Conservation (phyloP, 2,888 invertebrate genomes). For the Acanthosepion pharaonis region DNA sequence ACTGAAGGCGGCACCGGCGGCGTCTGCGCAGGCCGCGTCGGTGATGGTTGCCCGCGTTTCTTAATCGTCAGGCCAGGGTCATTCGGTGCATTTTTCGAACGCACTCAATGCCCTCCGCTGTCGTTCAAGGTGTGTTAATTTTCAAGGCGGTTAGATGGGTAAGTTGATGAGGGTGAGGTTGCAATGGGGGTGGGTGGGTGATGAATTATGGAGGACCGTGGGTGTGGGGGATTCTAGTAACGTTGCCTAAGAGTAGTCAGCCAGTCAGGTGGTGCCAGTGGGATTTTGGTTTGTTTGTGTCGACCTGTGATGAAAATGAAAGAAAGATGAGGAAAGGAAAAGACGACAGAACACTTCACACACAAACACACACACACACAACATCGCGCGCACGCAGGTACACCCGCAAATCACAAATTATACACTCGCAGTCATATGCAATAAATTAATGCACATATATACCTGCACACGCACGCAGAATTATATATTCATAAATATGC, state of each 20-base stretch:
- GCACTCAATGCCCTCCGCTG: slow-evolving; percentile 9
- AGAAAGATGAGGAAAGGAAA: background rate
- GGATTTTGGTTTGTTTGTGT: background rate
- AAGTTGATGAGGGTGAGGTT: background rate
- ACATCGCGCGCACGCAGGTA: background rate
- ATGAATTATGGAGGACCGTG: background rate
- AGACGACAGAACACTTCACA: background rate
- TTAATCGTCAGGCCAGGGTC: background rate
- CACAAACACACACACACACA: background rate
- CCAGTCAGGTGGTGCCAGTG: background rate
- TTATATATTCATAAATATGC: background rate
- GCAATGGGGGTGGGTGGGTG: background rate
- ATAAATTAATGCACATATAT: background rate
- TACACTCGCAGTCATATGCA: background rate
- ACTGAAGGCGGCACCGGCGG: slow-evolving; percentile 3
- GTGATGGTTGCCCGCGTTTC: background rate
- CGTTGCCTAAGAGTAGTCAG: background rate
- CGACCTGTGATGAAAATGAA: background rate
- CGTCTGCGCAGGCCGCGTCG: background rate
- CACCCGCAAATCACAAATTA: background rate
- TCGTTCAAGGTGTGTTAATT: slow-evolving; percentile 25
- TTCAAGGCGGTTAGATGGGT: background rate
- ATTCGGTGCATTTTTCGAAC: slow-evolving; percentile 33
- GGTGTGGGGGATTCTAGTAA: background rate
- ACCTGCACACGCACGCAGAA: background rate